These are phyloP conservation scores for Microtus ochrogaster DNA, from an alignment of 2,113 vertebrate species.

Conservation along the genomic window DNA sequence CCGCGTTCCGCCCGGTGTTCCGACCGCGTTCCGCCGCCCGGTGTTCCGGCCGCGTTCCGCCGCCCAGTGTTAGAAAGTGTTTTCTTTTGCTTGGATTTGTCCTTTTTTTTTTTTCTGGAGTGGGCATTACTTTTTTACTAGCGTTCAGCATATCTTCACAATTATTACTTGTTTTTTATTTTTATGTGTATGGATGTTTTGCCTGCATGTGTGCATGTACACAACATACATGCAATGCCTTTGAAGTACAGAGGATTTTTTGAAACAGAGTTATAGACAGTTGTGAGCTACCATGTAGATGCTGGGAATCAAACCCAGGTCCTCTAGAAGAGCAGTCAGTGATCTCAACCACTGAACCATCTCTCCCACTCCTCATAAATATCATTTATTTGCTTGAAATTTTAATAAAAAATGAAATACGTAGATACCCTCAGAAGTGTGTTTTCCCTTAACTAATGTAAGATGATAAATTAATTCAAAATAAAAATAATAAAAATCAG, in stretches of 20 bases:
- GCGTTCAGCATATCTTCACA: not conserved
- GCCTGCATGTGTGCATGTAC: not conserved
- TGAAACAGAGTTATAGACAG: not conserved
- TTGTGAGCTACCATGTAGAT: not conserved
- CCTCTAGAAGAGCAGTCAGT: not conserved
- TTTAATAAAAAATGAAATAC: not conserved
- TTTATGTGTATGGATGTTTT: not conserved
- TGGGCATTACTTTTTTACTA: not conserved
- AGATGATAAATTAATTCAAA: not conserved
- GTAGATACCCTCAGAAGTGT: not conserved
- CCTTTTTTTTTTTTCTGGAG: not conserved
- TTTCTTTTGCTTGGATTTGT: not conserved
- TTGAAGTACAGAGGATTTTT: not conserved
- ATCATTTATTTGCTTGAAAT: not conserved
- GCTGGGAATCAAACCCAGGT: not conserved
- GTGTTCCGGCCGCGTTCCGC: too few relatives aligned
- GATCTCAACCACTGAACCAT: not conserved
- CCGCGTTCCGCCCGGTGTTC: too few relatives aligned
- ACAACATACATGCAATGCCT: not conserved
- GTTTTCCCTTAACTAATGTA: not conserved
- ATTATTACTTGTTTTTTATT: not conserved
- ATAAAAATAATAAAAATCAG: constrained; percentile 11
- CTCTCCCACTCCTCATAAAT: not conserved
- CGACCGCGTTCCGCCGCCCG: too few relatives aligned
- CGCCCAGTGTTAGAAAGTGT: not conserved